Evolutionary conservation across 2,888 invertebrate genomes (phyloP).

Genomic region (Amiota mariae): DNA sequence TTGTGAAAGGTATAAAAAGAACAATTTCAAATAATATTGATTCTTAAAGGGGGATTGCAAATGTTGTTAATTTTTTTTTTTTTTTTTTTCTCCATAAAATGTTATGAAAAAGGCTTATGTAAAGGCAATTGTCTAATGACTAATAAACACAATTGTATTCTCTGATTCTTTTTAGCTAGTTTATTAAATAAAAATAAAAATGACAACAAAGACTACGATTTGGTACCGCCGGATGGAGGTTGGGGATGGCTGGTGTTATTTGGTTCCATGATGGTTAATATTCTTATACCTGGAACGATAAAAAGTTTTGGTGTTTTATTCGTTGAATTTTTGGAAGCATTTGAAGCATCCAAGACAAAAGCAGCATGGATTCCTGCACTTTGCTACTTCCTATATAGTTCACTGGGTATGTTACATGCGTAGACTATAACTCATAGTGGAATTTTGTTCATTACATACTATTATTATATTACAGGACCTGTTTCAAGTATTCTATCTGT

Average conservation of each 20-base stretch:
- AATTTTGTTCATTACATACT: constrained; percentile 10
- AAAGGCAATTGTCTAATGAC: no score
- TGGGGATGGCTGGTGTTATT: constrained; percentile 87
- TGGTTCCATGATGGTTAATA: constrained; percentile 86
- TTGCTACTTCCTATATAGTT: constrained; percentile 91
- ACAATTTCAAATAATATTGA: no score
- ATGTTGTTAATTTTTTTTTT: no score
- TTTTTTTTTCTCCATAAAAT: no score
- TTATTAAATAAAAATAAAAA: constrained; percentile 62
- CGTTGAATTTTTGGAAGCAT: constrained; percentile 86
- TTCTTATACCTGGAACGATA: constrained; percentile 88
- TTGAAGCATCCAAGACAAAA: constrained; percentile 81
- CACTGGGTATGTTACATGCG: constrained; percentile 79
- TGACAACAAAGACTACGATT: constrained; percentile 78
- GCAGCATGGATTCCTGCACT: constrained; percentile 90
- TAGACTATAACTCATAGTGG: not conserved
- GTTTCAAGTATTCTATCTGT: constrained; percentile 88
- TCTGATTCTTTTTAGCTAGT: constrained; percentile 50
- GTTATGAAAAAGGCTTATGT: no score
- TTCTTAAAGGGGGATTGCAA: no score
- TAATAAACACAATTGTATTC: not conserved
- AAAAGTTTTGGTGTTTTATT: constrained; percentile 91
- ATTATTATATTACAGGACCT: constrained; percentile 78
- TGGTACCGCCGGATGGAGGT: constrained; percentile 87
- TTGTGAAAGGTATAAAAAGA: no score